Evolutionary conservation across 2,888 invertebrate species (phyloP), one percentile per base, ranked within the genome.

Genomic region (Dolichomitus sp.): DNA sequence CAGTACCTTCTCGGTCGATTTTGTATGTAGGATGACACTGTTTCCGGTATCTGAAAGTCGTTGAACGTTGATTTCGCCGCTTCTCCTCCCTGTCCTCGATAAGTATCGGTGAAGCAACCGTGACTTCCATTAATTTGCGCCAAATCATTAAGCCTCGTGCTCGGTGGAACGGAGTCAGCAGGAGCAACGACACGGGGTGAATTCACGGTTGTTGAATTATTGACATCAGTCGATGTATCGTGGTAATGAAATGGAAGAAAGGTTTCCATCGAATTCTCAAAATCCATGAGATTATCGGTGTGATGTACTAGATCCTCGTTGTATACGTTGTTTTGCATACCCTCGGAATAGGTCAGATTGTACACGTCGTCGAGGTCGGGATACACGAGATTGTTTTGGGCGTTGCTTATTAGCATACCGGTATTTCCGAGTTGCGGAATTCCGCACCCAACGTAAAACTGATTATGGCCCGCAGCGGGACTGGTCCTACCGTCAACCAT

Each of bases 41-140:
- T 83, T 61, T 87, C 83, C 37, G 90, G 90, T 78, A 89, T 87
- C 23, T 87, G 87, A 52, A 86, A 89, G 45, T 90, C 86, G 48
- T 86, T 85, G 42, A 83, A 80, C 1, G 76, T 45, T 17, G 74
- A 57, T 57, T 72, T 69, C 19, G 80, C 27, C 7, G 68, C 27
- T 27, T 7, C 42, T 1, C 27, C 63, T 14, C 61, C 61, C 12
- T 50, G 42, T 52, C 59, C 45, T 14, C 30, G 33, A 33, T 69
- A 76, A 30, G 50, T 50, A 23, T 73, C 73, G 40, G 65, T 52
- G 17, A 74, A 73, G 11, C 61, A 50, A 59, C 48, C 33, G 40
- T 68, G 40, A 27, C 11, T 61, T 4, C 42, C 48, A 33, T 65
- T 69, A 12, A 54, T 52, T 61, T 79, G 70, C 6, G 66, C 27